These are phyloP conservation scores for Theristus sp. DNA, from an alignment of 2,888 invertebrate genomes.

Conservation along the genomic window DNA sequence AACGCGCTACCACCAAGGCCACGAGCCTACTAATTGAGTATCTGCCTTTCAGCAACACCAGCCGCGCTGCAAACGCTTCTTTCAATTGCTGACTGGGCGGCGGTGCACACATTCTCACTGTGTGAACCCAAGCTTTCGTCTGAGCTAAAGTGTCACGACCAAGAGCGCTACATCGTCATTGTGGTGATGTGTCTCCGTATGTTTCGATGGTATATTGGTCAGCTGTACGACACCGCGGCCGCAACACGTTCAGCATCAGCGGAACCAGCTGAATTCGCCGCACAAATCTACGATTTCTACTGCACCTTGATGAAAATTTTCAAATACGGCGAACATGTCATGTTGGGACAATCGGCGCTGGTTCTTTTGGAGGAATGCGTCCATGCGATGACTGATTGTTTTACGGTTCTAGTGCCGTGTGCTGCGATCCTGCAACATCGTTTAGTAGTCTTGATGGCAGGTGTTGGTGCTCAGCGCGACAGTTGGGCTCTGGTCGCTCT, in stretches of 20 bases:
- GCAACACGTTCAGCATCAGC: slow-evolving; percentile 10
- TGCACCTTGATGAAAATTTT: slow-evolving; percentile 55
- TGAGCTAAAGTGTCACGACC: neutral
- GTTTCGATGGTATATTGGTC: neutral
- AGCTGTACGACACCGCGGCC: neutral
- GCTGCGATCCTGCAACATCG: slow-evolving; percentile 10
- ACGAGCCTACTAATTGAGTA: no score
- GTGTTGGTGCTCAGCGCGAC: slow-evolving; percentile 4
- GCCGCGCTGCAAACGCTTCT: no score
- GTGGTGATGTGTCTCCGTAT: neutral
- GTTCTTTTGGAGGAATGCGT: slow-evolving; percentile 71
- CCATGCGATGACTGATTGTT: slow-evolving; percentile 69
- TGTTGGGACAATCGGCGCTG: slow-evolving; percentile 9
- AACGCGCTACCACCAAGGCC: no score
- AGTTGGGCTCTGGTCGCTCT: slow-evolving; percentile 56
- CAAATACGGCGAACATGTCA: slow-evolving; percentile 8
- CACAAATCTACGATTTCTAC: slow-evolving; percentile 65
- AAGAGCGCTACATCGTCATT: neutral
- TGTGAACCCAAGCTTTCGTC: neutral
- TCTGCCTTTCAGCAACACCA: no score
- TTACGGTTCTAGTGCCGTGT: slow-evolving; percentile 87
- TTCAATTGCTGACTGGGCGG: no score
- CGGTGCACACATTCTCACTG: neutral
- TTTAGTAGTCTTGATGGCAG: slow-evolving; percentile 9
- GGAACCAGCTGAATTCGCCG: slow-evolving; percentile 60